Base-by-base conservation (phyloP, 2,888 invertebrate species). In the Lasioglossum malachurum region DNA sequence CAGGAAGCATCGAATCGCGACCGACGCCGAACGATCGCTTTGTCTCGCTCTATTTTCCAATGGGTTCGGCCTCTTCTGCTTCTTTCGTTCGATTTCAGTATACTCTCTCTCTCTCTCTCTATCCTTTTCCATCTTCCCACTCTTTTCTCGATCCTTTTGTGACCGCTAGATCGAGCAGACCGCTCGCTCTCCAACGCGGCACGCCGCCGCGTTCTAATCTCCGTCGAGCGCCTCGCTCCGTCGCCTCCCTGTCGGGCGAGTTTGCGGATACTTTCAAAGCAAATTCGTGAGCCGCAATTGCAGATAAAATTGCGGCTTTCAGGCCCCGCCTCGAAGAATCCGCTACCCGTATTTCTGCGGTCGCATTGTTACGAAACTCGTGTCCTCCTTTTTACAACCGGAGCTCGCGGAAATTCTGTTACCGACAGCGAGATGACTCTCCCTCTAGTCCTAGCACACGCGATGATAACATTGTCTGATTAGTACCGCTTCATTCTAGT, bases 201-300 rank as follows among this genome's bases (percentile, higher is more conserved):
- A 75, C 80, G 77, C n/a, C 57, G 77, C 76, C 23, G 64, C 41
- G 64, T 72, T 87, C 87, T 87, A 87, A 87, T 87, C 87, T 83
- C 78, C 53, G 46, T n/a, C 82, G 35, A 75, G 71, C 31, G 53
- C 80, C 41, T 75, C 83, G 84, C 75, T 75, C 69, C 53, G 83
- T 83, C 83, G 87, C 87, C 79, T 75, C 69, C 41, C 53, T 75
- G 72, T 69, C 71, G 35, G 53, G 7, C 77, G 49, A 75, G 78
- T 87, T 87, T 80, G 74, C 77, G 74, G 79, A 80, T 80, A 80
- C 83, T 87, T 87, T 83, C 75, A 80, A 87, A 87, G 87, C 75
- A 75, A 87, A 87, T 75, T 86, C 86, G 75, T 27, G 64, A 57
- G 35, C 75, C 69, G 60, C 86, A 81, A 86, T 86, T 86, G 81